These are phyloP conservation scores for Mantis religiosa DNA, from an alignment of 2,888 invertebrate species.

Conservation along the genomic window DNA sequence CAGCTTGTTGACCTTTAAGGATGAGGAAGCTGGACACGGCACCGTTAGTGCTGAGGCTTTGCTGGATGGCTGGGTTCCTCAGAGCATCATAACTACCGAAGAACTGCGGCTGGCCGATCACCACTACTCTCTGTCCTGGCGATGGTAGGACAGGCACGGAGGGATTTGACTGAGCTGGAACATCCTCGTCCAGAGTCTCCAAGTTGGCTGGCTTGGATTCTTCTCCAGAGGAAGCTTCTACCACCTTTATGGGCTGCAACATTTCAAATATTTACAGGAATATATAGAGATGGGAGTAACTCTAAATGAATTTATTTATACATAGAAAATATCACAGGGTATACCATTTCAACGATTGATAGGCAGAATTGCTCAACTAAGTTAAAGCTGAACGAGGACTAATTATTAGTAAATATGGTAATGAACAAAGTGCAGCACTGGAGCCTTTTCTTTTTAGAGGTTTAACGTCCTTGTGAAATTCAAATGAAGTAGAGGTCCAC, in stretches of 20 bases:
- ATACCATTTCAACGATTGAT: too few relatives aligned
- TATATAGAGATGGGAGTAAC: too few relatives aligned
- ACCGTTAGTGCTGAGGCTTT: constrained; percentile 15
- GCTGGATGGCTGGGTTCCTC: constrained; percentile 10
- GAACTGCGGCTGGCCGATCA: constrained; percentile 52
- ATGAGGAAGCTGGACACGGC: constrained; percentile 57
- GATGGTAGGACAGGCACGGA: background rate
- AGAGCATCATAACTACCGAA: constrained; percentile 33
- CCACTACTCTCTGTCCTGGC: constrained; percentile 39
- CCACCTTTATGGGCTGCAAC: background rate
- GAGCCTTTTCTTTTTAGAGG: too few relatives aligned
- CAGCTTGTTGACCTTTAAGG: background rate
- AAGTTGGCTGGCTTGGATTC: constrained; percentile 1
- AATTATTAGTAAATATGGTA: too few relatives aligned
- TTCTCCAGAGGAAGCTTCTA: background rate
- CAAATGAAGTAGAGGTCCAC: too few relatives aligned
- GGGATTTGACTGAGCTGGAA: background rate
- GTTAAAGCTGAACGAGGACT: too few relatives aligned
- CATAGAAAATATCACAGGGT: too few relatives aligned
- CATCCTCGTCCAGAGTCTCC: constrained; percentile 23
- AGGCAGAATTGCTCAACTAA: too few relatives aligned
- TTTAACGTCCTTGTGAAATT: too few relatives aligned
- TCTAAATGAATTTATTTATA: too few relatives aligned
- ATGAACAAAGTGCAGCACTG: too few relatives aligned
- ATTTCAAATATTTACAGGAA: background rate